Evolutionary conservation across 64 coral and sea anemone genomes (phyloP).

Genomic region (Stichodactyla mertensii): DNA sequence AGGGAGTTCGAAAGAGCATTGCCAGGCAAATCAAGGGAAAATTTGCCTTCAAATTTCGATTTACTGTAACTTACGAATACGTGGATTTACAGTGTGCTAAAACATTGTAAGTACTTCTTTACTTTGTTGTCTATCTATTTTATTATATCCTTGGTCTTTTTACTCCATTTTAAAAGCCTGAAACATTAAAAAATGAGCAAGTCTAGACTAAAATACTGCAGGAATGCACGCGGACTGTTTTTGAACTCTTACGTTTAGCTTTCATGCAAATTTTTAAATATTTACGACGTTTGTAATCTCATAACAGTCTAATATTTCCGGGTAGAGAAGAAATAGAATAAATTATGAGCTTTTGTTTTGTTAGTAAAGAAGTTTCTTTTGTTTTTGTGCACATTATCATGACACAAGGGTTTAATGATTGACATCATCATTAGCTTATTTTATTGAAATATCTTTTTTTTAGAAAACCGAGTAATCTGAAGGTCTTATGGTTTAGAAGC

Average conservation of each 20-base stretch:
- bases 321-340: not conserved
- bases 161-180: not conserved
- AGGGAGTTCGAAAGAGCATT: conserved; percentile 53
- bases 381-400: not conserved
- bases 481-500: conserved; percentile 93
- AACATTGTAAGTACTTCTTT: conserved; percentile 61
- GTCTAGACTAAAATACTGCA: not conserved
- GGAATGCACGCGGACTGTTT: not conserved
- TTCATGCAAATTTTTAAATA: not conserved
- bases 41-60: conserved; percentile 88
- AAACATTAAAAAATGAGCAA: not conserved
- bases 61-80: conserved; percentile 89
- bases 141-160: not conserved
- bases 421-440: not conserved
- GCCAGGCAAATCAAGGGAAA: conserved; percentile 61
- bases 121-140: not conserved
- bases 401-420: not conserved
- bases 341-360: not conserved
- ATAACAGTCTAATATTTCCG: not conserved
- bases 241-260: not conserved
- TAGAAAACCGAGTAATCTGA: conserved; percentile 86
- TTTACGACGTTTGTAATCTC: not conserved
- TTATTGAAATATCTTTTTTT: not conserved
- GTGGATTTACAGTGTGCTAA: conserved; percentile 65
- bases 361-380: not conserved